Evolutionary conservation across 64 coral and sea anemone species (phyloP).

Genomic region (Dendrophyllia cribrosa): DNA sequence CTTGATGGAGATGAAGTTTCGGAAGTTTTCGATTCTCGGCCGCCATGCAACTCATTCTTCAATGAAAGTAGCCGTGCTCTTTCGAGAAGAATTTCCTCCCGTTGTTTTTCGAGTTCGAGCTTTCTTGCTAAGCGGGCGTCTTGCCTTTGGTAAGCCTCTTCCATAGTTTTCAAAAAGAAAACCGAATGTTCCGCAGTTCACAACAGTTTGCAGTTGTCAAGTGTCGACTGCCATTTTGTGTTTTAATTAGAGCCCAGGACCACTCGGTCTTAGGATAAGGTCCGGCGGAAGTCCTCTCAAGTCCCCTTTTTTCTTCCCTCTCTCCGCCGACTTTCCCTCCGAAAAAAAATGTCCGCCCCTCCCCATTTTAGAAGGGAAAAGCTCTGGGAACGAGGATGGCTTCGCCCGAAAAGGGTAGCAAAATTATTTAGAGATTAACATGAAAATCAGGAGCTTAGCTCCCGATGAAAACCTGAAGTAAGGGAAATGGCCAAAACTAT

Average conservation of each 20-base stretch:
- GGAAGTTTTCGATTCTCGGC: background rate
- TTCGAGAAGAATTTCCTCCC: conserved; percentile 55
- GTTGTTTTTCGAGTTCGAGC: conserved; percentile 43
- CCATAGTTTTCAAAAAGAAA: background rate
- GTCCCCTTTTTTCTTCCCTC: too few species aligned
- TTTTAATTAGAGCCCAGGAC: background rate
- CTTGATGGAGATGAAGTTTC: conserved; percentile 32
- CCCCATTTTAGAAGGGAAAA: too few species aligned
- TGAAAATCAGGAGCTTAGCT: too few species aligned
- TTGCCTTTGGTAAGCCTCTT: background rate
- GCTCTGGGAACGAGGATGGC: too few species aligned
- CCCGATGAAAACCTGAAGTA: too few species aligned
- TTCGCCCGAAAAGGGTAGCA: too few species aligned
- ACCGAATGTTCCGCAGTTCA: background rate
- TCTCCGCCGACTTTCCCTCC: too few species aligned
- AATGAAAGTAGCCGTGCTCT: conserved; percentile 20
- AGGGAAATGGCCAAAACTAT: too few species aligned
- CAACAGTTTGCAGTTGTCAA: background rate
- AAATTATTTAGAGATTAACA: too few species aligned
- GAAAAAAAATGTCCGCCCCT: too few species aligned
- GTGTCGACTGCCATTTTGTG: background rate
- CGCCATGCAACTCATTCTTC: conserved; percentile 6
- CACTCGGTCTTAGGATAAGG: background rate
- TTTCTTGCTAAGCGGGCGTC: conserved; percentile 12
- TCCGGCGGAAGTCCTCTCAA: too few species aligned